Conservation (phyloP, 1,140 invertebrate genomes). For the Trachymyrmex septentrionalis region DNA sequence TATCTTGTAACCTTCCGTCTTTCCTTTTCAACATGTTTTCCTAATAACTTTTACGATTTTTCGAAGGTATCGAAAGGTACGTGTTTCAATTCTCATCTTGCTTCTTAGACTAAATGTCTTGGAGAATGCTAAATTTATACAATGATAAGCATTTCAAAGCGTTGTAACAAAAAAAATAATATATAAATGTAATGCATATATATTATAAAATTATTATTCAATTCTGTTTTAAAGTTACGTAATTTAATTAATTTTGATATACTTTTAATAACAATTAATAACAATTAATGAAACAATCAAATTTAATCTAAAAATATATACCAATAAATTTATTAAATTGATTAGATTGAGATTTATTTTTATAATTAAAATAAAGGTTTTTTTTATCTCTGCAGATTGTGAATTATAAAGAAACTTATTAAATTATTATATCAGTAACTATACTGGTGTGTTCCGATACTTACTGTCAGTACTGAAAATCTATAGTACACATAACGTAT, state of each 20-base stretch:
- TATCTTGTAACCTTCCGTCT: background rate
- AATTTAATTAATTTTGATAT: background rate
- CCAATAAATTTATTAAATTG: background rate
- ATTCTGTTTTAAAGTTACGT: background rate
- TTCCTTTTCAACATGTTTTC: background rate
- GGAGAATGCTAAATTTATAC: background rate
- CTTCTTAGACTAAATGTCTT: background rate
- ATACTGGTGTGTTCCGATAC: too few relatives aligned
- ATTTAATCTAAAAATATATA: background rate
- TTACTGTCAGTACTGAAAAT: too few relatives aligned
- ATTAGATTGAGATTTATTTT: background rate
- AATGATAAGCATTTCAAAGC: background rate
- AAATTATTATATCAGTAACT: background rate
- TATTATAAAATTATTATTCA: constrained; percentile 11
- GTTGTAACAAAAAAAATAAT: background rate
- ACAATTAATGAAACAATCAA: background rate
- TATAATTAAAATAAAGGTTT: background rate
- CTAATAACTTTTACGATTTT: constrained; percentile 31
- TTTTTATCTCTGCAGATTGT: background rate
- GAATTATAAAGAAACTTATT: background rate
- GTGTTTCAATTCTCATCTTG: background rate
- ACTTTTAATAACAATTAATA: background rate
- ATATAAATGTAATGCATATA: background rate
- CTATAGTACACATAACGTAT: too few relatives aligned
- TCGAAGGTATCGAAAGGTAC: background rate